phyloP scores from a whole-genome alignment of 1,140 invertebrate species.

The Drepana arcuata region DNA sequence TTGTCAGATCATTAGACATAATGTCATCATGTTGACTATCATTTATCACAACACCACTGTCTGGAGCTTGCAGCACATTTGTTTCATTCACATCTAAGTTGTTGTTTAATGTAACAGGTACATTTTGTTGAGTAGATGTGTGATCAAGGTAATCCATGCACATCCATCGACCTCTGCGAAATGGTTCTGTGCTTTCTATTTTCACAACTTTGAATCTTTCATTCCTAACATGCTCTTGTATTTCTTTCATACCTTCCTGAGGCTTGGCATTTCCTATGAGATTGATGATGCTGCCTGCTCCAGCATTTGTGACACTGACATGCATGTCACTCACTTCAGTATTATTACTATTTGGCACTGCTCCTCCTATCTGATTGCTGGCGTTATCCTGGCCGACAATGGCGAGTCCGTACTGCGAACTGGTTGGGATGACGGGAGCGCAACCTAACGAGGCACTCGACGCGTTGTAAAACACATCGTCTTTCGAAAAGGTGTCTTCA shows the following conservation, averaged over 20 bases:
- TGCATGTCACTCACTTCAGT: slow-evolving; percentile 72
- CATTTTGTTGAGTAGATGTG: slow-evolving; percentile 75
- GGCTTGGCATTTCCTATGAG: slow-evolving; percentile 74
- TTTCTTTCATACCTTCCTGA: slow-evolving; percentile 79
- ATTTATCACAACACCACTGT: slow-evolving; percentile 66
- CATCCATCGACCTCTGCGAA: slow-evolving; percentile 93
- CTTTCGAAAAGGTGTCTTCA: slow-evolving; percentile 87
- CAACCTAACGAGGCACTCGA: slow-evolving; percentile 81
- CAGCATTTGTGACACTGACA: slow-evolving; percentile 76
- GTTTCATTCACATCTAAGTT: slow-evolving; percentile 60
- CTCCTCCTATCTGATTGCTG: slow-evolving; percentile 53
- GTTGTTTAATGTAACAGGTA: slow-evolving; percentile 63
- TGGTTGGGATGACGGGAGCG: slow-evolving; percentile 87
- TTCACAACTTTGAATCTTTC: slow-evolving; percentile 97
- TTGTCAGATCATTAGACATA: slow-evolving; percentile 55
- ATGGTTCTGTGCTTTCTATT: slow-evolving; percentile 95
- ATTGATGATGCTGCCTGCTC: slow-evolving; percentile 76
- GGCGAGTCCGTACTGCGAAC: slow-evolving; percentile 86
- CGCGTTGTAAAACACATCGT: slow-evolving; percentile 85
- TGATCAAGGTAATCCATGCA: slow-evolving; percentile 97
- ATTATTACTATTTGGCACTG: slow-evolving; percentile 70
- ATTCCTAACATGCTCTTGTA: slow-evolving; percentile 82
- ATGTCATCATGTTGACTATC: slow-evolving; percentile 68
- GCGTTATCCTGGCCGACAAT: slow-evolving; percentile 77
- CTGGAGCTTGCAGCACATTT: slow-evolving; percentile 51